Evolutionary conservation across 92 coral and sea anemone species (phyloP).

Genomic region (Phenganax subtilis): DNA sequence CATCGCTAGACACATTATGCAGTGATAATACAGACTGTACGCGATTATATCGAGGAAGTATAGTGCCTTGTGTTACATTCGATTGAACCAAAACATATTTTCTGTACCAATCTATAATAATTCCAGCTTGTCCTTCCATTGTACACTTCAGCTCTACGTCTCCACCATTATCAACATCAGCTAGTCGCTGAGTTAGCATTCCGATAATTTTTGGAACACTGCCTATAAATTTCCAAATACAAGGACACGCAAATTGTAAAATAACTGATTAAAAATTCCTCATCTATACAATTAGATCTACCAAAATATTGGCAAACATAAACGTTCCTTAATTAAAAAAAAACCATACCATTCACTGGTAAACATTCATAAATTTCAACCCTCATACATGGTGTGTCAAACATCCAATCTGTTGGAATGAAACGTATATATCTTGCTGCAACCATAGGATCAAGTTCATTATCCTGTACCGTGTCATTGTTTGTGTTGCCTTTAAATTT

Average conservation of each 20-base stretch:
- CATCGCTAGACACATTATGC: constrained; percentile 61
- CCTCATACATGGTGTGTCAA: constrained; percentile 59
- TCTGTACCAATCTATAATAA: constrained; percentile 60
- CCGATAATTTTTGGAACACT: constrained; percentile 68
- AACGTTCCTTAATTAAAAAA: neutral
- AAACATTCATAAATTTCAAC: constrained; percentile 84
- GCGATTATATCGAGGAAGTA: constrained; percentile 43
- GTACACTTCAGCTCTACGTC: constrained; percentile 66
- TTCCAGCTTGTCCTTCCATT: constrained; percentile 72
- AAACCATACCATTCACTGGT: constrained; percentile 66
- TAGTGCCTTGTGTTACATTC: neutral
- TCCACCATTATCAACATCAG: constrained; percentile 62
- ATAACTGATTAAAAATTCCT: neutral
- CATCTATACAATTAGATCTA: neutral
- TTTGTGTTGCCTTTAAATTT: constrained; percentile 83
- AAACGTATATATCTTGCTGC: constrained; percentile 78
- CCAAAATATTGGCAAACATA: neutral
- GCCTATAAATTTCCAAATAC: constrained; percentile 43
- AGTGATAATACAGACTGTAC: constrained; percentile 58
- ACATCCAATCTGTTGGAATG: constrained; percentile 65
- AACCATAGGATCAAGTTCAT: constrained; percentile 51
- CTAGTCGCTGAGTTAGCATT: constrained; percentile 4
- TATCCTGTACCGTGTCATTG: constrained; percentile 64
- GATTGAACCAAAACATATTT: constrained; percentile 47
- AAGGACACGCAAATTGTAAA: neutral